phyloP scores from a whole-genome alignment of 2,113 vertebrate species.

The Paramisgurnus dabryanus region DNA sequence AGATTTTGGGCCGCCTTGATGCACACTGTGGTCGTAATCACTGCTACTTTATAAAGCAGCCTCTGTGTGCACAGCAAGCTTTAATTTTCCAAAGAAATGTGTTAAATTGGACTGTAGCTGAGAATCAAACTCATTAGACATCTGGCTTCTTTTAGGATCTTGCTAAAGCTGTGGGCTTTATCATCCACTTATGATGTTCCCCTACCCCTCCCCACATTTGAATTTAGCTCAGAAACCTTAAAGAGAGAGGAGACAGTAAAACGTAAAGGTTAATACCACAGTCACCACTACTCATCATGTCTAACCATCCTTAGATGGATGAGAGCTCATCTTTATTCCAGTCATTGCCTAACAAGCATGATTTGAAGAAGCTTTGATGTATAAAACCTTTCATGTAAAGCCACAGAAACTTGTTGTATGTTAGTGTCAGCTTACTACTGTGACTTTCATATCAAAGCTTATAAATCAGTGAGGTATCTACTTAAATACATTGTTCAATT shows the following conservation, averaged over 20 bases:
- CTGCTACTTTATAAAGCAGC: neutral
- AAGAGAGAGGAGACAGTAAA: neutral
- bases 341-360: neutral
- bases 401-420: neutral
- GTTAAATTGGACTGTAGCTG: slow-evolving; percentile 11
- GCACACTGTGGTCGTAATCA: neutral
- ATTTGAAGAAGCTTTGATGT: neutral
- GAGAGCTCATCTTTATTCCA: neutral
- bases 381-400: neutral
- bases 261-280: neutral
- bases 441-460: slow-evolving; percentile 9
- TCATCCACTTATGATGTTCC: slow-evolving; percentile 31
- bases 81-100: slow-evolving; percentile 9
- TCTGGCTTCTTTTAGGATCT: slow-evolving; percentile 43
- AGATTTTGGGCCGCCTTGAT: neutral
- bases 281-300: neutral
- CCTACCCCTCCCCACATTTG: neutral
- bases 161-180: slow-evolving; percentile 31
- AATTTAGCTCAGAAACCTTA: slow-evolving; percentile 24
- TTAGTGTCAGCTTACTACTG: neutral
- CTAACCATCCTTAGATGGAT: neutral
- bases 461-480: neutral
- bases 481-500: no score
- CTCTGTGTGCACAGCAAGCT: neutral
- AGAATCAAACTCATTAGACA: slow-evolving; percentile 46